Evolutionary conservation across 1,140 invertebrate species (phyloP).

Genomic region (Saccostrea cuccullata): DNA sequence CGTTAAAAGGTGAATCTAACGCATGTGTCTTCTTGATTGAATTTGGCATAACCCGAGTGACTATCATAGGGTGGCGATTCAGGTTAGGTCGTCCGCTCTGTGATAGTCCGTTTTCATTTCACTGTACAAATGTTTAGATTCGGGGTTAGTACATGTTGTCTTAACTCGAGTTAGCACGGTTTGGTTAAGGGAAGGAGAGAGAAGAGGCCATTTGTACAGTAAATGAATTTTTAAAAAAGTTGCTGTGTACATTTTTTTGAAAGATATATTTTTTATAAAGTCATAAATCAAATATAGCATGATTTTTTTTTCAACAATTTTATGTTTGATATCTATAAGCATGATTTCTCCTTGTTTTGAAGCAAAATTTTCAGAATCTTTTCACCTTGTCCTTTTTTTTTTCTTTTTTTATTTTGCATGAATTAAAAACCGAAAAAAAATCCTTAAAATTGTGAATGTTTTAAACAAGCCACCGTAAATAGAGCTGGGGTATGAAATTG

Average conservation of each 20-base stretch:
- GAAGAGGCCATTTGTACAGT: conserved; percentile 17
- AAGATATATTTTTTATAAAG: neutral
- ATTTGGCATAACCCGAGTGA: conserved; percentile 7
- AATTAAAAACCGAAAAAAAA: neutral
- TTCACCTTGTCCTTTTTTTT: neutral
- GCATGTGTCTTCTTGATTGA: conserved; percentile 33
- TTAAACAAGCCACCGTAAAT: no score
- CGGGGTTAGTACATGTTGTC: neutral
- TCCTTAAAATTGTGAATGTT: neutral
- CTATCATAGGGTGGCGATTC: neutral
- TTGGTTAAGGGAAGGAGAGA: neutral
- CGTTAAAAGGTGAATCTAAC: conserved; percentile 41
- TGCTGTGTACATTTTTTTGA: conserved; percentile 10
- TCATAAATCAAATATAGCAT: neutral
- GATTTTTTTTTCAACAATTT: neutral
- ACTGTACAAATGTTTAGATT: conserved; percentile 12
- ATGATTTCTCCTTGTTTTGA: neutral
- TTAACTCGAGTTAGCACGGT: neutral
- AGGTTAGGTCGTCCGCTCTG: neutral
- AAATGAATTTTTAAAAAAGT: neutral
- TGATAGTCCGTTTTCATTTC: conserved; percentile 28
- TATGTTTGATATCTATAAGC: neutral
- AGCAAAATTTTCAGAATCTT: neutral
- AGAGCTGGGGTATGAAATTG: no score
- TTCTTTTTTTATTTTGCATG: neutral